Base-by-base conservation (phyloP, 1,140 invertebrate genomes). In the Harlomillsia oculata region DNA sequence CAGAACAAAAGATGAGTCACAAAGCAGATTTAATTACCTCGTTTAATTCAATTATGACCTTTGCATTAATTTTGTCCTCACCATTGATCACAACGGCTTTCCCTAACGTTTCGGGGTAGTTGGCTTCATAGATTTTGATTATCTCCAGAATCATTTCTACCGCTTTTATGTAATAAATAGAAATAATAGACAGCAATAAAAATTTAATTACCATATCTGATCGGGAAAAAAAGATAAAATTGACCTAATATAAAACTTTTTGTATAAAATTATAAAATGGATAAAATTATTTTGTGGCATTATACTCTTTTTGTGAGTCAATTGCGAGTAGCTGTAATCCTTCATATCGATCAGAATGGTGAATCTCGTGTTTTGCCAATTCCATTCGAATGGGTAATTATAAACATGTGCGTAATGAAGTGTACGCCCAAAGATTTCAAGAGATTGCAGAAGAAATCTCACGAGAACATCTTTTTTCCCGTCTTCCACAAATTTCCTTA, bases 101-200 rank as follows among this genome's bases (percentile, higher is more conserved):
- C 18, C 45, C 54, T 21, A 56, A 18, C 25, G 54, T 50, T 34
- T 56, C 54, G 0, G 54, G 54, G 28, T 56, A 56, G 29, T 56
- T 39, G 1, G 45, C 54, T 34, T 56, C 54, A 20, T 56, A 56
- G 26, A 50, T 13, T 26, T 32, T 50, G n/a, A 56, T 56, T 13
- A 40, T 2, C 25, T 56, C 54, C 32, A 56, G 16, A 8, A 50
- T 8, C 11, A 28, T 21, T 8, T 56, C 46, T 4, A 56, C 21
- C 13, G 54, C 54, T 56, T n/a, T n/a, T n/a, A n/a, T n/a, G n/a
- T n/a, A n/a, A n/a, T n/a, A n/a, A n/a, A n/a, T n/a, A n/a, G 14
- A 18, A 39, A 23, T 16, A 34, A 21, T 39, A 43, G 18, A 18
- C 9, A 34, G 9, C 23, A 37, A 36, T 11, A 20, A 14, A 50